phyloP scores from a whole-genome alignment of 2,888 invertebrate species.

The Nephrotoma flavescens region DNA sequence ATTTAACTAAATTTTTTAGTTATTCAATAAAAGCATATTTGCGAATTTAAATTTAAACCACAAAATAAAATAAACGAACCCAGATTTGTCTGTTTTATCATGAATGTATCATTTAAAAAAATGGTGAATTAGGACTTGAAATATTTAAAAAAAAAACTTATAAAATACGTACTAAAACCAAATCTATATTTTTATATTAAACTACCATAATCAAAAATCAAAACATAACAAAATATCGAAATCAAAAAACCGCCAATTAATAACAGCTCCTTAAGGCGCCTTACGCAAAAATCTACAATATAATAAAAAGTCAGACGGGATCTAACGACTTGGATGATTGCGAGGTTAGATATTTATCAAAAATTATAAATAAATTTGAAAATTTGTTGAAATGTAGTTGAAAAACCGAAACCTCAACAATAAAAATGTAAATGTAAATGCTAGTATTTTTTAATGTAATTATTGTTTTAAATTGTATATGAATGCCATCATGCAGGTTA shows the following conservation, averaged over 20 bases:
- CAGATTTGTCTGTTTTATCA: not conserved
- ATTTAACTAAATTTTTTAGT: too few relatives aligned
- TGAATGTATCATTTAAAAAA: not conserved
- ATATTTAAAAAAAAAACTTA: not conserved
- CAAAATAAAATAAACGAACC: not conserved
- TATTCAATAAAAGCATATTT: too few relatives aligned
- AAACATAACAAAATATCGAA: not conserved
- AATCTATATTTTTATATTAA: slow-evolving; percentile 6
- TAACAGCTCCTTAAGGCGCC: slow-evolving; percentile 85
- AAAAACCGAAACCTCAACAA: not conserved
- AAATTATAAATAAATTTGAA: slow-evolving; percentile 5
- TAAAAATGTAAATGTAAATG: not conserved
- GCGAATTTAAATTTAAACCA: too few relatives aligned
- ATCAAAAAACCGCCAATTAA: not conserved
- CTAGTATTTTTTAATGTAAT: not conserved
- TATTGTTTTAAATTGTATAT: not conserved
- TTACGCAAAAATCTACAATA: slow-evolving; percentile 91
- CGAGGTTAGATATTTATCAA: slow-evolving; percentile 31
- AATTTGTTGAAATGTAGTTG: slow-evolving; percentile 1
- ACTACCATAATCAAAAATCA: not conserved
- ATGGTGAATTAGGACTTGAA: not conserved
- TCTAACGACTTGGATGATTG: slow-evolving; percentile 53
- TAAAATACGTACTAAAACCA: not conserved
- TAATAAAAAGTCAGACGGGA: slow-evolving; percentile 83
- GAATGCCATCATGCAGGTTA: not conserved